Evolutionary conservation across 1,140 invertebrate genomes (phyloP), one percentile per base, ranked within the genome.

Genomic region (Zaprionus lachaisei): DNA sequence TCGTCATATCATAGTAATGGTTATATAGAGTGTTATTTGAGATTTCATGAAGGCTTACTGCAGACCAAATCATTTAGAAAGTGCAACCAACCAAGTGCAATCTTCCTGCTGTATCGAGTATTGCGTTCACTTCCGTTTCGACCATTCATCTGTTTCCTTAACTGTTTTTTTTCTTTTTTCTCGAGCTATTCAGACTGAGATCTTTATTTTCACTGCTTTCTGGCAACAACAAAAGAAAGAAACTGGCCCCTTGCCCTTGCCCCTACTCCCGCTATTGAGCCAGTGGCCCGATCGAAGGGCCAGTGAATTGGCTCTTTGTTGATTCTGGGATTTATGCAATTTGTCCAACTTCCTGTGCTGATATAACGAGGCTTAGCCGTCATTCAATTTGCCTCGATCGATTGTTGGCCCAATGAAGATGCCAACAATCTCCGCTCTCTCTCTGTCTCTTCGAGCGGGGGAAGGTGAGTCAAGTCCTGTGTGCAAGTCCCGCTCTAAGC

Each of bases 271-370:
- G 14, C 9, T 37, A 4, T 47, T 57, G 17, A 28, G 54, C 0
- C 24, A 24, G 15, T 20, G 34, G 4, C 24, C 37, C 26, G 64
- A 66, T 66, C 65, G 41, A 49, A 37, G 26, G 65, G 41, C 14
- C 55, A 58, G 55, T 67, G 54, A n/a, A 58, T 58, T 55, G 56
- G 28, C 41, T 63, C 31, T 66, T 63, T 63, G 54, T 72, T 63
- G 51, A 68, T 38, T 58, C 56, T 66, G 57, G 75, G 62, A 70
- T 62, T 80, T 62, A 78, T 80, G 78, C 78, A 80, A 80, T 80
- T 78, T 80, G 82, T 85, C 61, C 56, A 64, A 71, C 79, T 81
- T 85, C 82, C 82, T 81, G 82, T 85, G 37, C 77, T 72, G 60
- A 64, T 63, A 68, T 75, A 81, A 82, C 71, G 37, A 70, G 76